phyloP scores from a whole-genome alignment of 2,888 invertebrate species.

The Acanthosepion esculentum region DNA sequence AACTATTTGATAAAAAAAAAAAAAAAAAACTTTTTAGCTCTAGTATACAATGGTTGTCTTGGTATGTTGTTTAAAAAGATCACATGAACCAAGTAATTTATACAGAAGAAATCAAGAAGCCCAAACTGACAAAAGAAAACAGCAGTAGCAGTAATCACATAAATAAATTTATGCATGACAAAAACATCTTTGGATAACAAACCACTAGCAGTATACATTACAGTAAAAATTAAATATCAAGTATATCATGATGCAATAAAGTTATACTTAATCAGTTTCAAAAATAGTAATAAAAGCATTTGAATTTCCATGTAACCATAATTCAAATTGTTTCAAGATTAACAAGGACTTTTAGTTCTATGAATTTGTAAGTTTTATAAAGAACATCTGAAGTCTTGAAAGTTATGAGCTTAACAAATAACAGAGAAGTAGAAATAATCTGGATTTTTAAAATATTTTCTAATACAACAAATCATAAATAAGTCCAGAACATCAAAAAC shows the following conservation, averaged over 20 bases:
- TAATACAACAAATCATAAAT: too few relatives aligned
- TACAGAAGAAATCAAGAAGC: background rate
- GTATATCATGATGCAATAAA: background rate
- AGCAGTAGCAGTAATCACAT: background rate
- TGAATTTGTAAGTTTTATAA: too few relatives aligned
- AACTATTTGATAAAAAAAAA: background rate
- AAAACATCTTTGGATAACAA: background rate
- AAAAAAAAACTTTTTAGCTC: background rate
- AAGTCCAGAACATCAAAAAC: too few relatives aligned
- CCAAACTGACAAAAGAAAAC: background rate
- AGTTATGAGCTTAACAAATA: too few relatives aligned
- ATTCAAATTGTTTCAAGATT: background rate
- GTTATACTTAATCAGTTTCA: background rate
- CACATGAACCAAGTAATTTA: background rate
- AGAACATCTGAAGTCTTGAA: too few relatives aligned
- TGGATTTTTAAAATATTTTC: too few relatives aligned
- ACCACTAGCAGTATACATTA: background rate
- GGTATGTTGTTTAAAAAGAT: background rate
- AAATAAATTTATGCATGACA: background rate
- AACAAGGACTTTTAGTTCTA: too few relatives aligned
- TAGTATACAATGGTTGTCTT: background rate
- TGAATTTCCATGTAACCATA: background rate
- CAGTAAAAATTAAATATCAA: background rate
- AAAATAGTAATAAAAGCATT: background rate
- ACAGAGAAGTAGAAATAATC: too few relatives aligned